Conservation (phyloP, 2,797 vertebrate genomes). For the Bufotes viridis region DNA sequence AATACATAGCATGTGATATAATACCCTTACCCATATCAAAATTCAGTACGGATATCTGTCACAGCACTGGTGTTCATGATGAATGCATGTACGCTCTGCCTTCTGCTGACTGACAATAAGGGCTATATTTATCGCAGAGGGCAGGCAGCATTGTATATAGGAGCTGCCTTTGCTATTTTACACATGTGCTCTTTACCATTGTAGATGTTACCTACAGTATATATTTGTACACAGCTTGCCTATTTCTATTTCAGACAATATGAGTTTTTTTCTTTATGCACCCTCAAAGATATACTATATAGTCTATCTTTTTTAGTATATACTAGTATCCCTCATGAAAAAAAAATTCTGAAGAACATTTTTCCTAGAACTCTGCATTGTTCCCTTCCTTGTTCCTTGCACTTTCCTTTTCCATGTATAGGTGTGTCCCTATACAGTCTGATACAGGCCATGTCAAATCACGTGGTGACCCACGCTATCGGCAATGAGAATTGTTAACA, state of each 20-base stretch:
- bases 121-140: not conserved
- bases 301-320: not conserved
- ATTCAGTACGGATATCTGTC: not conserved
- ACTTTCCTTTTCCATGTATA: not conserved
- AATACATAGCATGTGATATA: slow-evolving; percentile 6
- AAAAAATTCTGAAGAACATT: not conserved
- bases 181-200: not conserved
- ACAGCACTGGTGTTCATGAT: not conserved
- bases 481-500: not conserved
- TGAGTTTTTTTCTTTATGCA: not conserved
- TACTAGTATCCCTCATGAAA: not conserved
- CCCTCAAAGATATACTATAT: not conserved
- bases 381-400: not conserved
- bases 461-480: not conserved
- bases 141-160: not conserved
- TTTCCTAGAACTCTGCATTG: not conserved
- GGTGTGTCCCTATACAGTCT: not conserved
- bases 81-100: not conserved
- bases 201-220: not conserved
- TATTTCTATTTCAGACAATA: not conserved
- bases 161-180: not conserved
- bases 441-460: not conserved
- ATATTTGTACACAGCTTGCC: not conserved
- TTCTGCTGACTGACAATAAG: slow-evolving; percentile 26
- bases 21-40: not conserved